A percentile compares a stretch with the other conserved stretches of the same genome.
phyloP scores from a whole-genome alignment of 1,140 invertebrate genomes.

The Bombus waltoni region DNA sequence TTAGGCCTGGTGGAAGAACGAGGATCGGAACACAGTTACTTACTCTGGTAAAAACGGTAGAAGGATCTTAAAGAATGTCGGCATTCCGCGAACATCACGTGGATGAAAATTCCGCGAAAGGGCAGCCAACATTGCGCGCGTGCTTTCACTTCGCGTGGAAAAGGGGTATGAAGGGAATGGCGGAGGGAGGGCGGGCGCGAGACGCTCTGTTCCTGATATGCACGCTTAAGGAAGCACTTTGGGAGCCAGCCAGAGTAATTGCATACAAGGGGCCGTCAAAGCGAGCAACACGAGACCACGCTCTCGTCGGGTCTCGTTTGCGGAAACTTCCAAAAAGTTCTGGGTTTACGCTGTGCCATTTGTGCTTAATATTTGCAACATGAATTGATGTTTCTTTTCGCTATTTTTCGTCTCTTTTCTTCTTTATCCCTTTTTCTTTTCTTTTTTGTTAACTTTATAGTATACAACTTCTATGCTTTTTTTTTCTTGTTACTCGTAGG shows the following conservation, averaged over 20 bases:
- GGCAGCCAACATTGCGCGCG: conserved; percentile 31
- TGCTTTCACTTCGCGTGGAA: conserved; percentile 51
- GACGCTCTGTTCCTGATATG: conserved; percentile 50
- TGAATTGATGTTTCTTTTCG: not conserved
- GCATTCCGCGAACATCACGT: conserved; percentile 52
- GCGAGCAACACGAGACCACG: conserved; percentile 52
- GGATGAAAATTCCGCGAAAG: conserved; percentile 62
- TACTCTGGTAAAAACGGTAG: conserved; percentile 15
- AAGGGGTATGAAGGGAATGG: conserved; percentile 15
- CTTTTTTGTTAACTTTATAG: not conserved
- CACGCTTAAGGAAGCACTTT: conserved; percentile 68
- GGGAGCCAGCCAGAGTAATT: conserved; percentile 63
- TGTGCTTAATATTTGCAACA: not conserved
- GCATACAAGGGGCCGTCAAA: conserved; percentile 63
- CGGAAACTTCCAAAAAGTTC: conserved; percentile 12
- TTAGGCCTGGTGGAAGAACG: not conserved
- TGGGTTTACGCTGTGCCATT: not conserved
- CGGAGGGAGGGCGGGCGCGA: conserved; percentile 8
- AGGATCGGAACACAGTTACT: not conserved
- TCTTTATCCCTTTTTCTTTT: not conserved
- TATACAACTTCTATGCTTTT: not conserved
- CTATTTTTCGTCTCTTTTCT: not conserved
- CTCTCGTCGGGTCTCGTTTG: conserved; percentile 4
- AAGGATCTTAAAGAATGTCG: conserved; percentile 18
- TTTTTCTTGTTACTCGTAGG: no score